Conservation (phyloP, 2,888 invertebrate genomes). For the Nasonia oneida region DNA sequence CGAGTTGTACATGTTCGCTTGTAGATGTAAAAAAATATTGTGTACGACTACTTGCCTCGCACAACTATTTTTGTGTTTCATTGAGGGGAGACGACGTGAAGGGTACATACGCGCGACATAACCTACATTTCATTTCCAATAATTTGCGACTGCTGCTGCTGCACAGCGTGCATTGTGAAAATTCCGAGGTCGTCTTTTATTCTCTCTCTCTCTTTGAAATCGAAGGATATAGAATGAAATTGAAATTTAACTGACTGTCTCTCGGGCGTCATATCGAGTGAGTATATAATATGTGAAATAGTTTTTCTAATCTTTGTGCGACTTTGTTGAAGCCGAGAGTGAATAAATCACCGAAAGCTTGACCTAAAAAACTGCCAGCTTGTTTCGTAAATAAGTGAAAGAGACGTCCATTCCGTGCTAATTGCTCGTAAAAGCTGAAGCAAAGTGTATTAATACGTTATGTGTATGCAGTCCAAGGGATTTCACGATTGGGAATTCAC, state of each 20-base stretch:
- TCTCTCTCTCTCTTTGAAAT: background rate
- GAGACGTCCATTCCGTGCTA: background rate
- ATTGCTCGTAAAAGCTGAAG: background rate
- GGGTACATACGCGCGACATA: conserved; percentile 33
- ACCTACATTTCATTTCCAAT: conserved; percentile 28
- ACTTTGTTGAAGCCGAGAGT: background rate
- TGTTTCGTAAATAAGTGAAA: background rate
- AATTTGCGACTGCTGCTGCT: background rate
- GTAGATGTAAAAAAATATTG: background rate
- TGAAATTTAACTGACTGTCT: background rate
- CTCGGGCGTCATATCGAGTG: background rate
- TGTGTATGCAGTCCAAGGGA: background rate
- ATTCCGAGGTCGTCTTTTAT: conserved; percentile 16
- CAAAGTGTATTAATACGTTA: background rate
- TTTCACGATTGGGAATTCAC: background rate
- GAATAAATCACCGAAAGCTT: background rate
- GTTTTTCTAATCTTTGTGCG: background rate
- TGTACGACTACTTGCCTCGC: background rate
- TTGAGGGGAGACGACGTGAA: background rate
- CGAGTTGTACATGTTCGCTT: background rate
- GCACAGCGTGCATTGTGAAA: background rate
- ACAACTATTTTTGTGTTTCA: conserved; percentile 14
- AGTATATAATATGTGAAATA: background rate
- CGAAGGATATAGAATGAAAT: background rate
- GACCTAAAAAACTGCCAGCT: background rate